These are phyloP conservation scores for Euclidia mi DNA, from an alignment of 2,888 invertebrate genomes.

Conservation along the genomic window DNA sequence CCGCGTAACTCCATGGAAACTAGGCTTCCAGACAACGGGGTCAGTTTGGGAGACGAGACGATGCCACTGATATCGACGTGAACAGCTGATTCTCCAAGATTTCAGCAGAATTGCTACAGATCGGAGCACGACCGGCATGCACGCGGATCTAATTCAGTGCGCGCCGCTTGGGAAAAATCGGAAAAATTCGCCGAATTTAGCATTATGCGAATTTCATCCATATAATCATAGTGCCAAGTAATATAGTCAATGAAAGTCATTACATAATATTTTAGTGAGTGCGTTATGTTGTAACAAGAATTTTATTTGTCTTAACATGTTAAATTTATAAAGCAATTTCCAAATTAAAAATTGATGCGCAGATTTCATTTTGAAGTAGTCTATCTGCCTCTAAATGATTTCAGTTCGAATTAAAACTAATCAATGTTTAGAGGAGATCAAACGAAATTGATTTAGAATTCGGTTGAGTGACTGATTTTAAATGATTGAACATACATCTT, in stretches of 20 bases:
- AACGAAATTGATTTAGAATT: conserved; percentile 1
- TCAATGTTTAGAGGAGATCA: not conserved
- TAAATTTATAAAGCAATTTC: not conserved
- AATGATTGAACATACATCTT: not conserved
- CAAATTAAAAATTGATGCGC: not conserved
- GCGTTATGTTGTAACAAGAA: no score
- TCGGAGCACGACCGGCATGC: conserved; percentile 47
- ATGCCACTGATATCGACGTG: conserved; percentile 85
- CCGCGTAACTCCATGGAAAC: conserved; percentile 51
- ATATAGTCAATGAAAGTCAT: no score
- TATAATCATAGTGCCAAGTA: no score
- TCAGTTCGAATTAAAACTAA: not conserved
- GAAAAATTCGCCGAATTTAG: not conserved
- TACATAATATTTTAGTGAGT: no score
- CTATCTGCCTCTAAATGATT: not conserved
- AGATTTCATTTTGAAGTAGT: not conserved
- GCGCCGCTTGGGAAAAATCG: conserved; percentile 29
- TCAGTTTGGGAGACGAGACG: conserved; percentile 83
- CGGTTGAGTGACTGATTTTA: conserved; percentile 2
- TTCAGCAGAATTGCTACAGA: conserved; percentile 67
- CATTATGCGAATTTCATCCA: no score
- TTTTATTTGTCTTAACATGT: no score
- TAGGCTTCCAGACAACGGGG: conserved; percentile 80
- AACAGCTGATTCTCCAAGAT: conserved; percentile 83
- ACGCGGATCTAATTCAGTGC: conserved; percentile 45